Percentiles rank a stretch among this genome's conserved stretches.
phyloP scores from a whole-genome alignment of 1,140 invertebrate genomes.

The Paralvinella palmiformis region DNA sequence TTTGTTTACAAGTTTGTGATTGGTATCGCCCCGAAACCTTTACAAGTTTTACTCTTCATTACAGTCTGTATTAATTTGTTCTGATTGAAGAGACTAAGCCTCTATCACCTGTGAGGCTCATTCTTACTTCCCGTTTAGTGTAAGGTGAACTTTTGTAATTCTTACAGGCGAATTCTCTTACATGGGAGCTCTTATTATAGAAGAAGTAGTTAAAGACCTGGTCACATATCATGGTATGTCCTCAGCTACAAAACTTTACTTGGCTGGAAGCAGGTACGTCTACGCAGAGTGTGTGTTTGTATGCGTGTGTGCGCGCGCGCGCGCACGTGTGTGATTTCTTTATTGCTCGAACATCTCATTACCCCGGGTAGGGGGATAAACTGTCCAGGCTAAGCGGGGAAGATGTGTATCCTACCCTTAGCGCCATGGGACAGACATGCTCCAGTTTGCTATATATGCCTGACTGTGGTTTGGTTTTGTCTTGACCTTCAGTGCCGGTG shows the following conservation, averaged over 20 bases:
- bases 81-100: background rate
- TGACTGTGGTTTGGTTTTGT: no score
- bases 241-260: constrained; percentile 48
- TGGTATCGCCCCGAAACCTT: background rate
- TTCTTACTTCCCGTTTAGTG: background rate
- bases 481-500: constrained; percentile 68
- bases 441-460: no score
- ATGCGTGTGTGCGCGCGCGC: no score
- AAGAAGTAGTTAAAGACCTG: constrained; percentile 69
- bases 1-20: background rate
- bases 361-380: no score
- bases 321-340: no score
- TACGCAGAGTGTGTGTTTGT: no score
- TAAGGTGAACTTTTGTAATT: constrained; percentile 7
- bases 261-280: constrained; percentile 63
- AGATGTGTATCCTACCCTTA: no score
- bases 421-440: no score
- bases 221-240: constrained; percentile 50
- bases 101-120: background rate
- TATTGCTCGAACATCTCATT: no score
- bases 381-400: no score
- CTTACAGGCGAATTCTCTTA: constrained; percentile 64
- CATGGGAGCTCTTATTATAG: constrained; percentile 76
- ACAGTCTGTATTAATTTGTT: background rate
- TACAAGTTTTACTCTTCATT: background rate